Conservation (phyloP, 2,113 vertebrate species). For the Urocitellus parryii region DNA sequence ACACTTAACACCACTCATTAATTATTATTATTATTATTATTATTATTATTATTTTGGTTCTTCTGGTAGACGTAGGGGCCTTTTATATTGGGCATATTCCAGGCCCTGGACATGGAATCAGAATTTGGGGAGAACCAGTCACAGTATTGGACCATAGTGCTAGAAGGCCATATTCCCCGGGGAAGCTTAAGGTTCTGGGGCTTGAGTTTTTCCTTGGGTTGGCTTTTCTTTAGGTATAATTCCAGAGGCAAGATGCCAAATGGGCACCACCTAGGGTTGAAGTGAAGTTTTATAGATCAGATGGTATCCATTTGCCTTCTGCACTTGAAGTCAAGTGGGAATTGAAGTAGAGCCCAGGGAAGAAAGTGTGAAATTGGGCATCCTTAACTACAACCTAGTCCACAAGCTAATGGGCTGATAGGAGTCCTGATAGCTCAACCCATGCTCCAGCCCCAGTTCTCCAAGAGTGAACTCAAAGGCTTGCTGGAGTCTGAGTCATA, state of each 20-base stretch:
- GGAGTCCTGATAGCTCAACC: background rate
- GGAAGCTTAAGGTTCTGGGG: background rate
- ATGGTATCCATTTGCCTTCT: background rate
- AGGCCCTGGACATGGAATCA: background rate
- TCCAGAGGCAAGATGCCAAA: background rate
- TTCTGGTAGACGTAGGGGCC: background rate
- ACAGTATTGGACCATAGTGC: background rate
- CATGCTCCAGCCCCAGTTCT: background rate
- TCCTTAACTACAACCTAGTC: background rate
- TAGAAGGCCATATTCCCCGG: background rate
- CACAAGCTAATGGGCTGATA: background rate
- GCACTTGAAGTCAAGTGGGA: background rate
- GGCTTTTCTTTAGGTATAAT: background rate
- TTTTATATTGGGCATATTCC: background rate
- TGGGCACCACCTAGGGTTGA: background rate
- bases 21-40: conserved; percentile 54
- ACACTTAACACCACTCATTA: background rate
- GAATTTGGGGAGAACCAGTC: background rate
- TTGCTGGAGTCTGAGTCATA: background rate
- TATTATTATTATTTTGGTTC: conserved; percentile 47
- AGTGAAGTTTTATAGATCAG: conserved; percentile 14
- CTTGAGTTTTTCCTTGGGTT: background rate
- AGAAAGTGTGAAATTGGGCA: background rate
- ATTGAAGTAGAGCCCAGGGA: background rate
- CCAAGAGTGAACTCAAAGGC: background rate